phyloP scores from a whole-genome alignment of 2,797 vertebrate species.

The Pyrocephalus nanus region DNA sequence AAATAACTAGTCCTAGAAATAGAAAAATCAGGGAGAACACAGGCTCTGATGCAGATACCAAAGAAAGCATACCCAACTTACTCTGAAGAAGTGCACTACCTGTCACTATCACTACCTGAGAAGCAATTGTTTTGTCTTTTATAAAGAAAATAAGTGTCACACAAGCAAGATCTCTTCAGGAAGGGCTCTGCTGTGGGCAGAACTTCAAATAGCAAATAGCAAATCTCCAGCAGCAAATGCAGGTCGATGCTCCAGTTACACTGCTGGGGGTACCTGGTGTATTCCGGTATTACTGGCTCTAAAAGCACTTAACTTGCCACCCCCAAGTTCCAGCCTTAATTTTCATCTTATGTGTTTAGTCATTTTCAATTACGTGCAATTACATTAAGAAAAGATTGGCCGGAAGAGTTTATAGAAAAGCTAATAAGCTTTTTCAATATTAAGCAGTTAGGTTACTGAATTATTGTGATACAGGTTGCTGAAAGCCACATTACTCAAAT shows the following conservation, averaged over 20 bases:
- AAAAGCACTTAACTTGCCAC: not conserved
- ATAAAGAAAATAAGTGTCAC: not conserved
- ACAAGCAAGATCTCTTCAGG: not conserved
- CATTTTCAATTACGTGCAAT: not conserved
- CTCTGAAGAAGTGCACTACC: not conserved
- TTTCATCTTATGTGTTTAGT: not conserved
- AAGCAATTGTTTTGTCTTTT: not conserved
- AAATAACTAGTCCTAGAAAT: not conserved
- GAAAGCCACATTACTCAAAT: not conserved
- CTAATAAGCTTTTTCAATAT: not conserved
- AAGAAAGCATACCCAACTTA: not conserved
- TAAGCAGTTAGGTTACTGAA: not conserved
- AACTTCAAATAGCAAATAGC: not conserved
- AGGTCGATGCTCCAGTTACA: not conserved
- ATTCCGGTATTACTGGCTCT: not conserved
- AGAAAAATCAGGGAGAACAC: not conserved
- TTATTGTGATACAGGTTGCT: not conserved
- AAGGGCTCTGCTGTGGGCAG: not conserved
- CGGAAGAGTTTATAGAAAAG: not conserved
- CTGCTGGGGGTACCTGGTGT: not conserved
- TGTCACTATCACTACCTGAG: not conserved
- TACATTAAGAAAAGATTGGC: not conserved
- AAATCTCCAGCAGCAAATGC: not conserved
- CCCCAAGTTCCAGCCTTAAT: not conserved
- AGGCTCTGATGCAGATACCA: not conserved